Evolutionary conservation across 2,113 vertebrate genomes (phyloP).

Genomic region (Perca schrenkii): DNA sequence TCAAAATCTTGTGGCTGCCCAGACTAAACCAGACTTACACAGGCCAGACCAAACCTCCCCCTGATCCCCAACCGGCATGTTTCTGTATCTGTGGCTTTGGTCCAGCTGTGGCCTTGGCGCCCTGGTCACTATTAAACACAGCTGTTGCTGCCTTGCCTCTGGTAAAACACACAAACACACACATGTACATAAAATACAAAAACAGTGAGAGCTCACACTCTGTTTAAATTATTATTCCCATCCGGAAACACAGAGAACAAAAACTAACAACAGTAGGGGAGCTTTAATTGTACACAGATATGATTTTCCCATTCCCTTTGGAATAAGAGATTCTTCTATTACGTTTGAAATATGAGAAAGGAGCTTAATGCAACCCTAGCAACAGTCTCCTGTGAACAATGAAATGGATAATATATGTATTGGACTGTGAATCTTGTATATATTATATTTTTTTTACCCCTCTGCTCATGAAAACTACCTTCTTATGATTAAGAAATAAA

Average conservation of each 20-base stretch:
- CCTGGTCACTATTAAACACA: conserved; percentile 65
- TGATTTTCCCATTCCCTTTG: conserved; percentile 42
- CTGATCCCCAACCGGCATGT: conserved; percentile 12
- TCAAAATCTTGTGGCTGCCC: conserved; percentile 9
- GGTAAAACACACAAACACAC: conserved; percentile 19
- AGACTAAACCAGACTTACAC: conserved; percentile 19
- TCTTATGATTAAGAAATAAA: conserved; percentile 28
- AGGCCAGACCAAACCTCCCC: conserved; percentile 9
- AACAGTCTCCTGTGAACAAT: conserved; percentile 20
- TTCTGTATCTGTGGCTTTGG: conserved; percentile 42
- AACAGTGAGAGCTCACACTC: conserved; percentile 34
- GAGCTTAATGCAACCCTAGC: not conserved
- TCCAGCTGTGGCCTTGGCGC: conserved; percentile 51
- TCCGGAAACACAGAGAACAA: conserved; percentile 54
- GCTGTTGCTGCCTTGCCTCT: conserved; percentile 53
- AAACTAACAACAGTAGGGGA: conserved; percentile 51
- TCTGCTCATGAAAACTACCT: not conserved
- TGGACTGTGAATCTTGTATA: conserved; percentile 3
- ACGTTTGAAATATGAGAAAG: conserved; percentile 28
- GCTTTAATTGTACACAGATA: conserved; percentile 66
- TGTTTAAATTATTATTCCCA: conserved; percentile 64
- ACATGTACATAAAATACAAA: conserved; percentile 16
- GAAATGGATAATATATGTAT: conserved; percentile 2
- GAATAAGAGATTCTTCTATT: conserved; percentile 14
- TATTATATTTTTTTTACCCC: not conserved